Evolutionary conservation across 2,888 invertebrate genomes (phyloP).

Genomic region (Microplitis deprimator): DNA sequence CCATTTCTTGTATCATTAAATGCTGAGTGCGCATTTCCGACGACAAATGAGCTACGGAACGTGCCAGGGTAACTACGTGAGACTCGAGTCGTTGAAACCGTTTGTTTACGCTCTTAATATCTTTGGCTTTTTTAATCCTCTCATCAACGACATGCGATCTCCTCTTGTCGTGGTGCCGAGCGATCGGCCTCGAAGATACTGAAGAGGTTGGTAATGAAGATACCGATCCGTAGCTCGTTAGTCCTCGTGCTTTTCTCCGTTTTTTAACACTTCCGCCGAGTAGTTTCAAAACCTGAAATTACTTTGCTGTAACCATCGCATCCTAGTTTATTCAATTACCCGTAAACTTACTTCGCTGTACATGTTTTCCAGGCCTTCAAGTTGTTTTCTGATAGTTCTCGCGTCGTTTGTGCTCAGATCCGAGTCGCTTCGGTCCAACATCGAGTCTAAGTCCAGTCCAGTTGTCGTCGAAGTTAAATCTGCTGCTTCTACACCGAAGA

Average conservation of each 20-base stretch:
- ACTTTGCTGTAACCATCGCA: background rate
- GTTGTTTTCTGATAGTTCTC: constrained; percentile 83
- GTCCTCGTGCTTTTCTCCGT: constrained; percentile 66
- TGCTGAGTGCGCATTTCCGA: constrained; percentile 93
- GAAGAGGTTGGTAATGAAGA: constrained; percentile 88
- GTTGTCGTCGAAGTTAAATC: constrained; percentile 87
- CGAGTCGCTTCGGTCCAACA: constrained; percentile 84
- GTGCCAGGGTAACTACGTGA: constrained; percentile 90
- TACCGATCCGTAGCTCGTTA: constrained; percentile 81
- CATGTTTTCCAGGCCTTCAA: constrained; percentile 89
- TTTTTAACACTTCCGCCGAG: constrained; percentile 75
- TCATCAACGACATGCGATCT: constrained; percentile 78
- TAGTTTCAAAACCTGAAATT: constrained; percentile 74
- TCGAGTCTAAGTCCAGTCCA: constrained; percentile 83
- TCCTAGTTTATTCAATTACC: no score
- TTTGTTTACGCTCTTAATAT: constrained; percentile 85
- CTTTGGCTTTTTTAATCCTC: constrained; percentile 80
- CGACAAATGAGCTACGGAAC: constrained; percentile 91
- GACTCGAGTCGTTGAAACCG: constrained; percentile 91
- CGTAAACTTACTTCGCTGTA: constrained; percentile 81
- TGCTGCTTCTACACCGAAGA: constrained; percentile 81
- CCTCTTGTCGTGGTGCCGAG: constrained; percentile 77
- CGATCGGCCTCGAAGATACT: constrained; percentile 83
- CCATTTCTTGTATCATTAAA: constrained; percentile 90
- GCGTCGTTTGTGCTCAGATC: constrained; percentile 85